These are phyloP conservation scores for Priapulus caudatus DNA, from an alignment of 2,888 invertebrate genomes.

Conservation along the genomic window DNA sequence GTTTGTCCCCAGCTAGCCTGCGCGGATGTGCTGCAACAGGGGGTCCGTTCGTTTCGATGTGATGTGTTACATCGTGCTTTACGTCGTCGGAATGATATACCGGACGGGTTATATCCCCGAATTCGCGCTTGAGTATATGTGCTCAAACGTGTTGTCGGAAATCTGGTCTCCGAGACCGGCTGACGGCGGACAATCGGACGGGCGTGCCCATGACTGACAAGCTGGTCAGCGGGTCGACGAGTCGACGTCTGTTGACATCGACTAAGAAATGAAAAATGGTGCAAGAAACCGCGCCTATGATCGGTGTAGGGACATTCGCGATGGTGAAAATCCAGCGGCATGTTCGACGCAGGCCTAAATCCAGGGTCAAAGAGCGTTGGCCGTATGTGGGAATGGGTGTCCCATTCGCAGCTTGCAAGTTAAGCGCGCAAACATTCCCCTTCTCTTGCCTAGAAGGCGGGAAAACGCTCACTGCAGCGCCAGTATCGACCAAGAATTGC, in stretches of 20 bases:
- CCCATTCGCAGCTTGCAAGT: slow-evolving; percentile 12
- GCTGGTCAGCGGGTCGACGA: too few relatives aligned
- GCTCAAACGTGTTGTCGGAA: not conserved
- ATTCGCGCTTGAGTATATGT: not conserved
- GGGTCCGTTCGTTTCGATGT: slow-evolving; percentile 28
- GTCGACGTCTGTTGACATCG: too few relatives aligned
- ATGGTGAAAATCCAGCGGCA: slow-evolving; percentile 17
- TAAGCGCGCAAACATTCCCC: too few relatives aligned
- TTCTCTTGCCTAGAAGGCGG: too few relatives aligned
- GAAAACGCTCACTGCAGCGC: too few relatives aligned
- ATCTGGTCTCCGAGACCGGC: slow-evolving; percentile 5
- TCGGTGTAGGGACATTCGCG: slow-evolving; percentile 17
- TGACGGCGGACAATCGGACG: slow-evolving; percentile 6
- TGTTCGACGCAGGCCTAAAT: slow-evolving; percentile 11
- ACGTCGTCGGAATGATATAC: too few relatives aligned
- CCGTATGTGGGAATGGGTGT: slow-evolving; percentile 14
- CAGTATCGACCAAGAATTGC: too few relatives aligned
- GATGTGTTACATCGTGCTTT: slow-evolving; percentile 21
- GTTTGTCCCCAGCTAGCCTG: slow-evolving; percentile 30
- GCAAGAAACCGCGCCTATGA: slow-evolving; percentile 20
- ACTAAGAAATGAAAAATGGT: slow-evolving; percentile 11
- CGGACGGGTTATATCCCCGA: too few relatives aligned
- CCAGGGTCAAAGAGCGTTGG: slow-evolving; percentile 11
- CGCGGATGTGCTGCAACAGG: slow-evolving; percentile 28
- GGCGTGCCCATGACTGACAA: slow-evolving; percentile 10